Percentiles rank a stretch among this genome's conserved stretches.
These are phyloP conservation scores for Bombus balteatus DNA, from an alignment of 1,140 invertebrate species.

Conservation along the genomic window DNA sequence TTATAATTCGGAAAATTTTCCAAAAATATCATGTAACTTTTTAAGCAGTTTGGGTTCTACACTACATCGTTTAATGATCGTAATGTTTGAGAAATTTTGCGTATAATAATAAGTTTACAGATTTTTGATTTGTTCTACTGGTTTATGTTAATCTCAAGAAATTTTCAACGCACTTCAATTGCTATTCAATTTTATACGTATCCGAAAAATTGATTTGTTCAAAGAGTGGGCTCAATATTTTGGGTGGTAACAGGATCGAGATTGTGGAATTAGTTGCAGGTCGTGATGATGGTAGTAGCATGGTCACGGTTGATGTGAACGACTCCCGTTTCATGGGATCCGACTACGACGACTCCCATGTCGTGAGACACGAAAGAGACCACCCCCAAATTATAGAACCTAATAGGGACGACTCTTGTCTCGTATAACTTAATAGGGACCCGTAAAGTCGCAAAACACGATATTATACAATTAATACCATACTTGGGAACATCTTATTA, in stretches of 20 bases:
- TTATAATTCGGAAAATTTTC: no score
- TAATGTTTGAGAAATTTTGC: no score
- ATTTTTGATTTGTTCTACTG: no score
- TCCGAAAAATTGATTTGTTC: background rate
- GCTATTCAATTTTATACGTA: no score
- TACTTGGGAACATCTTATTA: background rate
- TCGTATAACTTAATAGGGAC: constrained; percentile 15
- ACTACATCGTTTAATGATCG: no score
- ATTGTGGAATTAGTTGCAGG: background rate
- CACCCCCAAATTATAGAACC: constrained; percentile 30
- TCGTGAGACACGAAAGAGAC: constrained; percentile 22
- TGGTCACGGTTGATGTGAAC: constrained; percentile 1
- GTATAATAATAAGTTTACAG: no score
- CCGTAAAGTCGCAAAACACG: background rate
- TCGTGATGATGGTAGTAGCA: background rate
- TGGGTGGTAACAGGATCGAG: background rate
- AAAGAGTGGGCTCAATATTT: background rate
- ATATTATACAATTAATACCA: background rate
- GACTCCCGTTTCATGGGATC: constrained; percentile 30
- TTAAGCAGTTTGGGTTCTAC: no score
- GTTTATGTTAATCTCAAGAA: no score
- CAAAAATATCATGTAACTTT: no score
- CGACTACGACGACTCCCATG: background rate
- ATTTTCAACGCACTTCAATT: no score
- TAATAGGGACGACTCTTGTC: constrained; percentile 31